A percentile compares a stretch with the other conserved stretches of the same genome.
phyloP scores from a whole-genome alignment of 1,140 invertebrate species.

The Apis mellifera region Amel_HAv3.1 CM009935.2:1904501-1905000 shows the following conservation, averaged over 20 bases:
- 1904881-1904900: neutral
- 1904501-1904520: neutral
- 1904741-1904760: conserved; percentile 14
- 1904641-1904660: conserved; percentile 42
- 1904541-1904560: conserved; percentile 3
- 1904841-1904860: neutral
- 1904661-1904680: conserved; percentile 48
- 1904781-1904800: neutral
- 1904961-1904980: neutral
- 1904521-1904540: conserved; percentile 40
- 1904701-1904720: neutral
- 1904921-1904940: neutral
- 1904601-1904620: conserved; percentile 34
- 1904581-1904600: conserved; percentile 46
- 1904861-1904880: neutral
- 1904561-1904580: conserved; percentile 17
- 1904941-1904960: conserved; percentile 9
- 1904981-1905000: conserved; percentile 1
- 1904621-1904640: conserved; percentile 8
- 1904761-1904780: conserved; percentile 5
- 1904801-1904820: conserved; percentile 21
- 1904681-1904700: conserved; percentile 32
- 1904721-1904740: conserved; percentile 17
- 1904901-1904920: neutral
- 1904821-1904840: too few species aligned